These are phyloP conservation scores for Heliocidaris erythrogramma DNA, from an alignment of 35 echinoderm and acorn worm species.

Conservation along the genomic window DNA sequence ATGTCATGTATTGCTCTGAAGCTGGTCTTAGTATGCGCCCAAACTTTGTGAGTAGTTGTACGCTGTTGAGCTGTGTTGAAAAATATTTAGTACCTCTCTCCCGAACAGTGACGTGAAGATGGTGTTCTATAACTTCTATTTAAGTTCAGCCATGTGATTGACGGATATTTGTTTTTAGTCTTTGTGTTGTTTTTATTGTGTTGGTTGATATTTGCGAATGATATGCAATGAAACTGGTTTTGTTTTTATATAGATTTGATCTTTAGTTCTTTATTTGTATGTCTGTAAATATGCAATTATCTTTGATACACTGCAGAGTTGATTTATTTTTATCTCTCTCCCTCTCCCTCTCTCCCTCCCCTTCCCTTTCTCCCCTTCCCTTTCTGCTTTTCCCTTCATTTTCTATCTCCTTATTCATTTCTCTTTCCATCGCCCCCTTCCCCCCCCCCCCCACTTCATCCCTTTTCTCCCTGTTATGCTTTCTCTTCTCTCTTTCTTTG, in stretches of 20 bases:
- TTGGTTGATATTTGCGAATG: not conserved
- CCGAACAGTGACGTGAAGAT: not conserved
- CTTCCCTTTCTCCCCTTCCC: not conserved
- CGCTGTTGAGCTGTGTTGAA: not conserved
- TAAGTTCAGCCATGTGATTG: not conserved
- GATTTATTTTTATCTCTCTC: not conserved
- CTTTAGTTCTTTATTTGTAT: not conserved
- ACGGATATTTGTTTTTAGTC: not conserved
- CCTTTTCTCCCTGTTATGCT: not conserved
- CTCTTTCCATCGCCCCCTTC: too few species aligned
- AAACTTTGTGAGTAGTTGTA: not conserved
- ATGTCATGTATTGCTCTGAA: not conserved
- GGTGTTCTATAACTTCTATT: not conserved
- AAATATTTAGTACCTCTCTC: not conserved
- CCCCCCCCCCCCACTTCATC: too few species aligned
- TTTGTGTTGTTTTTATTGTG: not conserved
- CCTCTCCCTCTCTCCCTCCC: not conserved
- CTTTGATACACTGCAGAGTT: not conserved
- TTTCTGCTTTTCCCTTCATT: not conserved
- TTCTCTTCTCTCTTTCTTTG: not conserved
- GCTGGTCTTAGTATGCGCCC: not conserved
- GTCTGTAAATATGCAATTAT: constrained; percentile 11
- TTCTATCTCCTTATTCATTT: not conserved
- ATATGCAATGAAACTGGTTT: constrained; percentile 1
- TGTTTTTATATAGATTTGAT: constrained; percentile 7